Percentiles rank a stretch among this genome's conserved stretches.
These are phyloP conservation scores for Euleptes europaea DNA, from an alignment of 2,113 vertebrate genomes.

Conservation along the genomic window DNA sequence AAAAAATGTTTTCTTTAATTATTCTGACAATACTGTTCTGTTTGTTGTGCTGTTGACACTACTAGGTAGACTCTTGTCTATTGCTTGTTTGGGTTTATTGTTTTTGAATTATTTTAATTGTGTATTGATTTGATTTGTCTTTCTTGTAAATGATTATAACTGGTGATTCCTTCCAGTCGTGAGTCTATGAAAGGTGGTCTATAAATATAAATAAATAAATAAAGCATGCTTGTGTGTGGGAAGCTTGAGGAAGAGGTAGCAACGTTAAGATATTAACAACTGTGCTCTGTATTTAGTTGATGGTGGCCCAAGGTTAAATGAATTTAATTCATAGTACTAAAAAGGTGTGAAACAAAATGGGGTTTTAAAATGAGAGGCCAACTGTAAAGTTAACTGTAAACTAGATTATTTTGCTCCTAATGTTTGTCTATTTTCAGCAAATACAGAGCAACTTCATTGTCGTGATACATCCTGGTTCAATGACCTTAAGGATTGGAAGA, in stretches of 20 bases:
- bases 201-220: no score
- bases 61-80: no score
- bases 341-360: not conserved
- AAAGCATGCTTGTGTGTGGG: not conserved
- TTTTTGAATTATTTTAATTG: no score
- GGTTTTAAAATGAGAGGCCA: not conserved
- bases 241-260: not conserved
- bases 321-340: not conserved
- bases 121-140: no score
- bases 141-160: no score
- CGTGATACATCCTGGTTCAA: constrained; percentile 93
- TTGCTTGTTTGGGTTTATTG: no score
- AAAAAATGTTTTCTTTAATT: no score
- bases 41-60: no score
- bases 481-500: constrained; percentile 86
- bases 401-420: fast-evolving
- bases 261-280: not conserved
- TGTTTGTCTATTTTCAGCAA: constrained; percentile 78
- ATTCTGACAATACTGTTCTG: no score
- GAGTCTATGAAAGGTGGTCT: no score
- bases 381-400: not conserved
- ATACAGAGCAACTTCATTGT: constrained; percentile 95
- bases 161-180: no score
- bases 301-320: not conserved
- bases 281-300: not conserved